Evolutionary conservation across 2,113 vertebrate species (phyloP).

Genomic region (Rhineura floridana): DNA sequence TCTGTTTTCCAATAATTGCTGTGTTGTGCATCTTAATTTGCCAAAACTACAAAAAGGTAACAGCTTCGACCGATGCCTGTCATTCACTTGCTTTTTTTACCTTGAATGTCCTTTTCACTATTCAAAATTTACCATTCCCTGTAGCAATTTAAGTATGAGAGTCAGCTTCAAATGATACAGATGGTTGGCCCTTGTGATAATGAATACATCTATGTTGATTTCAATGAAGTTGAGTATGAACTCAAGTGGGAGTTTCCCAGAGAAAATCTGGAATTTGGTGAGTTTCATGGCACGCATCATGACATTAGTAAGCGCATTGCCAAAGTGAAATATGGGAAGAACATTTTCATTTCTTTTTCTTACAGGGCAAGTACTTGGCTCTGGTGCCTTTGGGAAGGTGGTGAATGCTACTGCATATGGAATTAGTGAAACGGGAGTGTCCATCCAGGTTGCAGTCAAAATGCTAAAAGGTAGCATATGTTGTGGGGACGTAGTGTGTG

Average conservation of each 20-base stretch:
- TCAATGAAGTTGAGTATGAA: constrained; percentile 89
- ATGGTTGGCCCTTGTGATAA: constrained; percentile 87
- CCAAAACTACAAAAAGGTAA: constrained; percentile 82
- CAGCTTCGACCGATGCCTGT: not conserved
- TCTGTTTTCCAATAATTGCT: constrained; percentile 56
- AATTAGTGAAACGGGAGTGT: constrained; percentile 84
- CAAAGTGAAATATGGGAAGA: constrained; percentile 1
- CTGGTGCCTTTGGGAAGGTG: constrained; percentile 95
- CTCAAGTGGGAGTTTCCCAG: constrained; percentile 94
- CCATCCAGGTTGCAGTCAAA: constrained; percentile 93
- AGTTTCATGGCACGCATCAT: constrained; percentile 40
- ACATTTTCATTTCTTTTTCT: constrained; percentile 35
- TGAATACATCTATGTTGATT: constrained; percentile 93
- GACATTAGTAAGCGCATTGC: not conserved
- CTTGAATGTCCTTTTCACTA: not conserved
- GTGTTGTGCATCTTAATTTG: constrained; percentile 62
- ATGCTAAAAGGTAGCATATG: constrained; percentile 94
- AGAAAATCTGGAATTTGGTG: constrained; percentile 95
- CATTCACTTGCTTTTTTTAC: not conserved
- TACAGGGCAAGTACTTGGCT: constrained; percentile 89
- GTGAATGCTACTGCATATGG: constrained; percentile 92
- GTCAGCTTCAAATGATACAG: constrained; percentile 91
- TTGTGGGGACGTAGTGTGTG: not conserved
- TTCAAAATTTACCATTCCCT: constrained; percentile 36
- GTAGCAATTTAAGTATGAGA: constrained; percentile 88